Conservation (phyloP, 2,113 vertebrate species). For the Prochilodus magdalenae region DNA sequence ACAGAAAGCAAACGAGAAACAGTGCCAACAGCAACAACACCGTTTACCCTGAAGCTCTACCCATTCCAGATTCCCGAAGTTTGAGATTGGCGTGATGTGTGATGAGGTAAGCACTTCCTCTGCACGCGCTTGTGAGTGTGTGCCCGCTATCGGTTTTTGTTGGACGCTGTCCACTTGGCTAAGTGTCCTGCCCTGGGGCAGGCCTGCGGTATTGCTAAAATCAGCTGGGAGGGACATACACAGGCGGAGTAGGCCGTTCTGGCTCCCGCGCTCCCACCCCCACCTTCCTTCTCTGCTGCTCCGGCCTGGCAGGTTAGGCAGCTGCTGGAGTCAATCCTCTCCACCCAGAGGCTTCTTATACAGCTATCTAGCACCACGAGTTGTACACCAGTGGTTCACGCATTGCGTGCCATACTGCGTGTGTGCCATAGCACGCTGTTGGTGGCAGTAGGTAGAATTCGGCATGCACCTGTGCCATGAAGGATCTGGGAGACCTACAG, state of each 20-base stretch:
- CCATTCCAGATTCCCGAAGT: not conserved
- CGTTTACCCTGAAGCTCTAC: constrained; percentile 7
- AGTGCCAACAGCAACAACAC: not conserved
- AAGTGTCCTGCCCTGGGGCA: not conserved
- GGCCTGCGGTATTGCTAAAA: constrained; percentile 31
- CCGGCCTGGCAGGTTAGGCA: constrained; percentile 2
- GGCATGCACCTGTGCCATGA: too few relatives aligned
- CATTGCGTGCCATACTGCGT: too few relatives aligned
- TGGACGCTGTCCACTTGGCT: not conserved
- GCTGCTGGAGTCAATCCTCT: constrained; percentile 8
- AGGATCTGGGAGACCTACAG: too few relatives aligned
- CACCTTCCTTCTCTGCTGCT: not conserved
- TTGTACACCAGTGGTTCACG: not conserved
- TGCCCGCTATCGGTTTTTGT: not conserved
- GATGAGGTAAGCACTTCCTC: constrained; percentile 4
- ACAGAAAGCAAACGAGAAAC: not conserved
- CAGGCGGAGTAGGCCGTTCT: not conserved
- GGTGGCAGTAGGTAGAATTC: too few relatives aligned
- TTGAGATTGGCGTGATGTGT: constrained; percentile 7
- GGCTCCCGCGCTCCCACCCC: constrained; percentile 7
- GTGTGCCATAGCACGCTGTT: too few relatives aligned
- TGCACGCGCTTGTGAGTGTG: not conserved
- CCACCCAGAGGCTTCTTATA: constrained; percentile 31
- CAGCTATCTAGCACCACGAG: not conserved
- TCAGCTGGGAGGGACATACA: constrained; percentile 42